Conservation (phyloP, 2,797 vertebrate species). For the Borostomias antarcticus region DNA sequence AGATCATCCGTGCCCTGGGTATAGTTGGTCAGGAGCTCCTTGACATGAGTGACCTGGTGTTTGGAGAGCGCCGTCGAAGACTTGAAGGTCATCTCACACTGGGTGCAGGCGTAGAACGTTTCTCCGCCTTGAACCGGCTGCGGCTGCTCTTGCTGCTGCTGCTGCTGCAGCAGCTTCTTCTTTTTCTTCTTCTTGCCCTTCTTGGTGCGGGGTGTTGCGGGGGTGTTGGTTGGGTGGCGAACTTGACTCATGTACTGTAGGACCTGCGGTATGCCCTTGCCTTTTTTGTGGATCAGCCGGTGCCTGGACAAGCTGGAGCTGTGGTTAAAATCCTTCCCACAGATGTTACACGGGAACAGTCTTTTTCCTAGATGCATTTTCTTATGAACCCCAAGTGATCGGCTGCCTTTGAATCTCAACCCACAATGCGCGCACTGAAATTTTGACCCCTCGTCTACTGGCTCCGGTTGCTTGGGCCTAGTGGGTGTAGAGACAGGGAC, state of each 20-base stretch:
- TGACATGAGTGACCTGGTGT: slow-evolving; percentile 75
- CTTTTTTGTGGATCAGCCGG: slow-evolving; percentile 77
- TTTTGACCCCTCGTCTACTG: slow-evolving; percentile 46
- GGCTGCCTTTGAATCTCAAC: slow-evolving; percentile 77
- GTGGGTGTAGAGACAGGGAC: neutral
- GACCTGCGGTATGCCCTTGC: slow-evolving; percentile 44
- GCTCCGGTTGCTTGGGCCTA: slow-evolving; percentile 34
- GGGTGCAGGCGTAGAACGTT: slow-evolving; percentile 77
- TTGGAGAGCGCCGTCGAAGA: slow-evolving; percentile 74
- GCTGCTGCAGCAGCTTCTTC: slow-evolving; percentile 28
- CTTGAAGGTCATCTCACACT: slow-evolving; percentile 79
- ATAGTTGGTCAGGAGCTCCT: slow-evolving; percentile 75
- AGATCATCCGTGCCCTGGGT: slow-evolving; percentile 73
- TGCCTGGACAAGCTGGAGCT: slow-evolving; percentile 79
- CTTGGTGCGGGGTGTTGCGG: slow-evolving; percentile 35
- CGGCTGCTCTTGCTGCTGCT: slow-evolving; percentile 12
- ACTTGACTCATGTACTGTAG: slow-evolving; percentile 43
- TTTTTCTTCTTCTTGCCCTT: slow-evolving; percentile 58
- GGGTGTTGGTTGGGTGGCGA: slow-evolving; percentile 36
- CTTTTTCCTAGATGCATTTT: slow-evolving; percentile 74
- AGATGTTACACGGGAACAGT: slow-evolving; percentile 76
- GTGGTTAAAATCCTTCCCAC: slow-evolving; percentile 80
- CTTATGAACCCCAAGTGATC: slow-evolving; percentile 78
- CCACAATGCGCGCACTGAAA: slow-evolving; percentile 76
- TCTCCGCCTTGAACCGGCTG: slow-evolving; percentile 35